Conservation (phyloP, 2,113 vertebrate genomes). For the Menura novaehollandiae region DNA sequence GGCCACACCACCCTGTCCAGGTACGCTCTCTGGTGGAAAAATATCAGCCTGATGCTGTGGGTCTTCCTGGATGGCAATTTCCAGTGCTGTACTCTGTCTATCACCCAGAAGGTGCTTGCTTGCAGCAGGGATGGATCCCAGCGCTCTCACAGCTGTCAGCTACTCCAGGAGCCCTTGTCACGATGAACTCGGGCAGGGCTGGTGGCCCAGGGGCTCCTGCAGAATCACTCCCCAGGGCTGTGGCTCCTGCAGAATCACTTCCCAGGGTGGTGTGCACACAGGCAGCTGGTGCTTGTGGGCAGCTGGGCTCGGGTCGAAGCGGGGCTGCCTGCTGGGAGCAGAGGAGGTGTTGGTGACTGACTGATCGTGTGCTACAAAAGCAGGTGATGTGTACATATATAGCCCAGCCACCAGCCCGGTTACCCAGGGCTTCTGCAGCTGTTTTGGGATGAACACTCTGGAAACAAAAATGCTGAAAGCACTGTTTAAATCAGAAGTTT, state of each 20-base stretch:
- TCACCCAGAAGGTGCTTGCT: background rate
- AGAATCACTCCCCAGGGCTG: background rate
- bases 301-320: rapidly evolving
- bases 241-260: background rate
- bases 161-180: background rate
- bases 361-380: background rate
- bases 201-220: background rate
- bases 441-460: background rate
- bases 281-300: background rate
- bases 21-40: background rate
- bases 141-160: background rate
- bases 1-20: background rate
- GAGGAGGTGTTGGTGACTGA: background rate
- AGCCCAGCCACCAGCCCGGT: background rate
- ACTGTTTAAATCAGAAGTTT: background rate
- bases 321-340: background rate
- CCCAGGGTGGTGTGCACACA: background rate
- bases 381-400: background rate
- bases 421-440: background rate
- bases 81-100: background rate
- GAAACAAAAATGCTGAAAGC: background rate
- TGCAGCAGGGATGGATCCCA: background rate
- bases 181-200: background rate
- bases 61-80: background rate
- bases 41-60: background rate